A percentile compares a stretch with the other conserved stretches of the same genome.
Evolutionary conservation across 2,797 vertebrate genomes (phyloP).

Genomic region (Pantherophis vulpinus): DNA sequence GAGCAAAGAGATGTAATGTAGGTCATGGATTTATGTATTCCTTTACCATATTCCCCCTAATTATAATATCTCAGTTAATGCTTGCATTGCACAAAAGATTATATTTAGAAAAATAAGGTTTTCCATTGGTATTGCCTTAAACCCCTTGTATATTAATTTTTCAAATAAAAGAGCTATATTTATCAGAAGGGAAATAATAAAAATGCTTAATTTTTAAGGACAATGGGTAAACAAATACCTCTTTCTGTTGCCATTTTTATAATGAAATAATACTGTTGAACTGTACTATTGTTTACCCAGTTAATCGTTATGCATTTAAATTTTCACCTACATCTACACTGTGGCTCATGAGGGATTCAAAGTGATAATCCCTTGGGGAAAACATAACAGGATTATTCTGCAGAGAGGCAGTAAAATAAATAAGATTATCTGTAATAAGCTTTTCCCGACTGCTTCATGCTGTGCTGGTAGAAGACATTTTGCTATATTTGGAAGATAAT

Average conservation of each 20-base stretch:
- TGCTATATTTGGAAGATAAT: slow-evolving; percentile 50
- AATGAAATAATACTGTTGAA: neutral
- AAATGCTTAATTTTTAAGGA: neutral
- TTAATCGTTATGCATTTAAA: slow-evolving; percentile 8
- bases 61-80: neutral
- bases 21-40: neutral
- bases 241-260: slow-evolving; percentile 10
- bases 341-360: slow-evolving; percentile 51
- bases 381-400: slow-evolving; percentile 58
- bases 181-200: neutral
- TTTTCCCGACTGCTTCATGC: slow-evolving; percentile 59
- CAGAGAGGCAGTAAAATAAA: slow-evolving; percentile 57
- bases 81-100: neutral
- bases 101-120: neutral
- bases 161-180: too few species aligned
- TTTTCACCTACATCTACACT: neutral
- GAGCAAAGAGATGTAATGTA: neutral
- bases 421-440: slow-evolving; percentile 65
- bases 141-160: too few species aligned
- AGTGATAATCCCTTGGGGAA: slow-evolving; percentile 65
- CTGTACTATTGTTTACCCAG: neutral
- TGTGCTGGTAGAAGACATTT: slow-evolving; percentile 51
- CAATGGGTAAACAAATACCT: neutral
- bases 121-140: neutral
- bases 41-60: neutral